Base-by-base conservation (phyloP, 2,888 invertebrate species). In the Pegoplata infirma region DNA sequence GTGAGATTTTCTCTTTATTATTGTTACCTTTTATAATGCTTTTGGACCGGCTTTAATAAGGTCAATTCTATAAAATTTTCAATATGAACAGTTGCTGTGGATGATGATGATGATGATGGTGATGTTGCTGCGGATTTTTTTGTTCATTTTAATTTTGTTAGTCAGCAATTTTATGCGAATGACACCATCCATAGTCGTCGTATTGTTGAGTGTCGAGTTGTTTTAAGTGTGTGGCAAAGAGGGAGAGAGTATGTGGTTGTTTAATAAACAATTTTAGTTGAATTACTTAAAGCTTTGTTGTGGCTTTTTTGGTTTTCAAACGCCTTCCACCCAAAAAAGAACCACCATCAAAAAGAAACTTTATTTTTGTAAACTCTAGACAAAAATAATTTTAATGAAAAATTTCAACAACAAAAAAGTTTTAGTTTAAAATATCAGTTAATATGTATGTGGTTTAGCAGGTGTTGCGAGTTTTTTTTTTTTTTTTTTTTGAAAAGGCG, bases 241-340 rank as follows among this genome's bases (percentile, higher is more conserved):
- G 36, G 12, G n/a, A n/a, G 2, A 5, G n/a, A 12, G n/a, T n/a
- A 12, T 46, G 44, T n/a, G 23, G 28, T 6, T 53, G 28, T 73
- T 66, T 58, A 58, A 66, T 51, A 59, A 63, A 58, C 59, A 66
- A 51, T 53, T 59, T 67, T 28, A 25, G 49, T 67, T 68, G 55
- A 17, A 53, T n/a, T 36, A 40, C 25, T 28, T 44, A 14, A 23
- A 58, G 36, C 44, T 40, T 64, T 64, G 25, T 56, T 55, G 56
- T 67, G 49, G 47, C 19, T 19, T 55, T 44, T 23, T n/a, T 40
- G n/a, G 1, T 51, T 51, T 25, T n/a, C 51, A 51, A 17, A 19
- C 23, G 17, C 2, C 32, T 23, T n/a, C 8, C 56, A 49, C 10
- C n/a, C n/a, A n/a, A n/a, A n/a, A n/a, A n/a, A n/a, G n/a, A n/a